Evolutionary conservation across 2,888 invertebrate genomes (phyloP).

Genomic region (Syritta pipiens): DNA sequence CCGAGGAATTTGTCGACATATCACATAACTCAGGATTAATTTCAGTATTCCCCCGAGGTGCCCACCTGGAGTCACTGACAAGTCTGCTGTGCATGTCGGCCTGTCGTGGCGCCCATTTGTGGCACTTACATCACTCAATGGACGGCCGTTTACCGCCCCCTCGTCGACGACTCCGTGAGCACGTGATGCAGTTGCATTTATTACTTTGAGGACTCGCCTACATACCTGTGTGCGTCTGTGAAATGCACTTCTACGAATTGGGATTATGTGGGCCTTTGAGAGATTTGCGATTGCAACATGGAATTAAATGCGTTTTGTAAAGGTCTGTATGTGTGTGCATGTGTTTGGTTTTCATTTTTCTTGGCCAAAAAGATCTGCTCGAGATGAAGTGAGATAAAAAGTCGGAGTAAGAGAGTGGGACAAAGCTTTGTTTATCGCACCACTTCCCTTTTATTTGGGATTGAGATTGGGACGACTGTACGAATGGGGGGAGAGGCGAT

Average conservation of each 20-base stretch:
- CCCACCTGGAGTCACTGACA: slow-evolving; percentile 34
- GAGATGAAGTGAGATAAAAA: no score
- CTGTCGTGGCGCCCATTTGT: slow-evolving; percentile 28
- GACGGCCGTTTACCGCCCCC: slow-evolving; percentile 4
- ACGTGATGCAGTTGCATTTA: slow-evolving; percentile 48
- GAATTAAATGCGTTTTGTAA: slow-evolving; percentile 55
- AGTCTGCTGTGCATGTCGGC: not conserved
- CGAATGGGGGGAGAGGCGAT: no score
- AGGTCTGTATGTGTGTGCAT: not conserved
- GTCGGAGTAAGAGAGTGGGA: no score
- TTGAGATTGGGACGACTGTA: no score
- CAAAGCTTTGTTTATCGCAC: no score
- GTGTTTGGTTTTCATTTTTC: no score
- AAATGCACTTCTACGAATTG: slow-evolving; percentile 46
- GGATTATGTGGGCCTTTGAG: slow-evolving; percentile 63
- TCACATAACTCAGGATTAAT: slow-evolving; percentile 50
- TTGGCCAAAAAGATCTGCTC: no score
- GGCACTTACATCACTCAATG: slow-evolving; percentile 3
- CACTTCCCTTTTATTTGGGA: no score
- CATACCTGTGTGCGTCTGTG: slow-evolving; percentile 2
- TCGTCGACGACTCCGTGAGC: not conserved
- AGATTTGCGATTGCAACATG: slow-evolving; percentile 61
- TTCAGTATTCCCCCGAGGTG: slow-evolving; percentile 26
- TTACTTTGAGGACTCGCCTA: slow-evolving; percentile 34
- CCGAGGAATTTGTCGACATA: slow-evolving; percentile 38